These are phyloP conservation scores for Caenorhabditis angaria DNA, from an alignment of 2,888 invertebrate species.

Conservation along the genomic window DNA sequence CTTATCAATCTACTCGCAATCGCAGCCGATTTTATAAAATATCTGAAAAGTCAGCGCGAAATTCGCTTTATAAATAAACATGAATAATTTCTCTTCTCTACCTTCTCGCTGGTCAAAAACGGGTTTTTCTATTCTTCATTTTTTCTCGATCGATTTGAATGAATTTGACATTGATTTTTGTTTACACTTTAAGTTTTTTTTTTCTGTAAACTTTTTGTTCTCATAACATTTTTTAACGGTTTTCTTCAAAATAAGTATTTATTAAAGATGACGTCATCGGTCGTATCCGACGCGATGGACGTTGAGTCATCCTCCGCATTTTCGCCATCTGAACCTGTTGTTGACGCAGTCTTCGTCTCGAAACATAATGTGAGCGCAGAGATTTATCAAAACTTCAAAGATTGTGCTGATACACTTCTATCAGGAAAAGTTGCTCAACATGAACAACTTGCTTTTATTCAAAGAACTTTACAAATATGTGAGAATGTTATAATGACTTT, in stretches of 20 bases:
- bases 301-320: conserved; percentile 59
- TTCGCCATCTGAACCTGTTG: conserved; percentile 58
- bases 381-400: conserved; percentile 69
- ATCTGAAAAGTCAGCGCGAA: conserved; percentile 24
- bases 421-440: conserved; percentile 55
- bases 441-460: conserved; percentile 58
- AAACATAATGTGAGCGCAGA: conserved; percentile 69
- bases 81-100: neutral
- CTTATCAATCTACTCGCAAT: conserved; percentile 27
- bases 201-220: neutral
- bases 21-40: neutral
- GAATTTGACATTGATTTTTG: neutral
- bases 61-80: conserved; percentile 43
- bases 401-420: conserved; percentile 66
- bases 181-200: neutral
- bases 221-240: neutral
- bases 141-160: neutral
- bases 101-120: neutral
- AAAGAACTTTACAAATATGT: conserved; percentile 53
- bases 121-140: neutral
- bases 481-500: conserved; percentile 56
- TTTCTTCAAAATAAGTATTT: neutral
- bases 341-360: conserved; percentile 62
- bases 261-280: conserved; percentile 36
- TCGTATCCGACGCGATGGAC: conserved; percentile 52